phyloP scores from a whole-genome alignment of 2,888 invertebrate species.

The Dryococelus australis region DNA sequence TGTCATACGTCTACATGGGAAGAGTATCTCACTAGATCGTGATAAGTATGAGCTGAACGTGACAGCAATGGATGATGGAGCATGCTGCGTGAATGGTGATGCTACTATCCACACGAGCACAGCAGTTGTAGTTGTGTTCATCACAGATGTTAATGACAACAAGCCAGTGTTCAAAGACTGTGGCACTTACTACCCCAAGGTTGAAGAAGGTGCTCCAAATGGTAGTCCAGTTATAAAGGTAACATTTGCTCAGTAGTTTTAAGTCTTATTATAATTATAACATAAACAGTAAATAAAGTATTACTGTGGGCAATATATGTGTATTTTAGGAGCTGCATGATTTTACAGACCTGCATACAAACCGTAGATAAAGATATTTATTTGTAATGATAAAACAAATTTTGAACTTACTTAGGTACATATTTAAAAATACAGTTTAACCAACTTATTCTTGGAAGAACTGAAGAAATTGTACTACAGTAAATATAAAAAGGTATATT shows the following conservation, averaged over 20 bases:
- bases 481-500: no score
- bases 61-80: constrained; percentile 96
- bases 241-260: background rate
- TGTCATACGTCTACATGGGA: constrained; percentile 88
- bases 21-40: constrained; percentile 85
- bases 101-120: constrained; percentile 90
- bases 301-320: no score
- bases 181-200: constrained; percentile 90
- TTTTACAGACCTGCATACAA: no score
- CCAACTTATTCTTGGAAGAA: no score
- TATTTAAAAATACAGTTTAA: no score
- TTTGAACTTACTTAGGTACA: no score
- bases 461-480: no score
- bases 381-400: no score
- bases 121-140: constrained; percentile 94
- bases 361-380: no score
- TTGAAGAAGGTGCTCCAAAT: constrained; percentile 93
- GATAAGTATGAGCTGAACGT: constrained; percentile 97
- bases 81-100: constrained; percentile 92
- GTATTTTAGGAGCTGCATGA: no score
- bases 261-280: no score
- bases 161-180: constrained; percentile 96
- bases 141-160: constrained; percentile 96
- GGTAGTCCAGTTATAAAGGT: constrained; percentile 94
- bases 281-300: no score